phyloP scores from a whole-genome alignment of 2,888 invertebrate genomes.

The Odontocolon sp. region DNA sequence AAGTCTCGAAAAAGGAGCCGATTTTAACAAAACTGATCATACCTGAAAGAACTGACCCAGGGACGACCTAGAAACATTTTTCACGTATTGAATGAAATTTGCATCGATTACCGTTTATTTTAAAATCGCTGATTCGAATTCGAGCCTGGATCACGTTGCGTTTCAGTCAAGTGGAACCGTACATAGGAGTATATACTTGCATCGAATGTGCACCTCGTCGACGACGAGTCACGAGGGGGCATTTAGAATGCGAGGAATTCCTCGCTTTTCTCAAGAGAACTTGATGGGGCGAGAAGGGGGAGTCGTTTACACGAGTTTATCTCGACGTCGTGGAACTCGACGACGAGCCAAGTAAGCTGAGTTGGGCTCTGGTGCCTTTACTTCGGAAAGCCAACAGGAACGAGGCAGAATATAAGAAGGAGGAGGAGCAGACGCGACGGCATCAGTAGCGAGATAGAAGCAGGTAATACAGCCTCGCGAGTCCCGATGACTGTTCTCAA shows the following conservation, averaged over 20 bases:
- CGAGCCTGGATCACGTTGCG: too few relatives aligned
- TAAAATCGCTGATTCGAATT: too few relatives aligned
- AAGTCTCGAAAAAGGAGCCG: too few relatives aligned
- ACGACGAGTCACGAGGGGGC: slow-evolving; percentile 8
- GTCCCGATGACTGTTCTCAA: slow-evolving; percentile 55
- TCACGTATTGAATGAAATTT: too few relatives aligned
- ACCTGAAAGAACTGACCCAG: too few relatives aligned
- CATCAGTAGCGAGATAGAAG: slow-evolving; percentile 35
- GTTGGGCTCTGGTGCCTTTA: slow-evolving; percentile 1
- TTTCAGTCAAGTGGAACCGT: slow-evolving; percentile 6
- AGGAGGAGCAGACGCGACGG: slow-evolving; percentile 28
- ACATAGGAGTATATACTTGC: neutral
- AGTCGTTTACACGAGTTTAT: slow-evolving; percentile 57
- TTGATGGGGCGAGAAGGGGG: slow-evolving; percentile 60
- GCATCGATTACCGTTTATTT: too few relatives aligned
- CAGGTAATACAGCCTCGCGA: slow-evolving; percentile 44
- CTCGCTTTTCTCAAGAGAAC: slow-evolving; percentile 62
- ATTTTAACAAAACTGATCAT: too few relatives aligned
- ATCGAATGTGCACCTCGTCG: neutral
- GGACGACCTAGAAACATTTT: too few relatives aligned
- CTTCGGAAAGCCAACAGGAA: neutral
- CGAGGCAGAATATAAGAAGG: slow-evolving; percentile 14
- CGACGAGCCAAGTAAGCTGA: slow-evolving; percentile 21
- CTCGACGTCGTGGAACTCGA: slow-evolving; percentile 42
- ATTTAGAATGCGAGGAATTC: slow-evolving; percentile 68